Evolutionary conservation across 2,113 vertebrate species (phyloP), one percentile per base, ranked within the genome.

Genomic region (Catharus minimus): DNA sequence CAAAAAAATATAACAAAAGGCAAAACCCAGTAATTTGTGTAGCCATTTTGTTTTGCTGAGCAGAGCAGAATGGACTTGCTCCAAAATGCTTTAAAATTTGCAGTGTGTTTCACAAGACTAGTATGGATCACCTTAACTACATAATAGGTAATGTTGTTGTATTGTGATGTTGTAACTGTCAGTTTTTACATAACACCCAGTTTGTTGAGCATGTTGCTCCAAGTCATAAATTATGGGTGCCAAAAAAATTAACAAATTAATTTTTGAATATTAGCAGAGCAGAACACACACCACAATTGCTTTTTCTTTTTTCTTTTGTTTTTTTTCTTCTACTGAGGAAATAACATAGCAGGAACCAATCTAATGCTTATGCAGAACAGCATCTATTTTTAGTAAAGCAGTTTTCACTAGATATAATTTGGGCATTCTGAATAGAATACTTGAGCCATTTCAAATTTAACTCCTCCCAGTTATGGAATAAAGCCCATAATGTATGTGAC

Each of bases 301-400:
- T 39, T 78, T 81, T 81, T 27, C 5, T 7, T 39, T 78, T 81
- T 81, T 27, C 5, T 7, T n/a, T 7, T 7, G 12, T 17, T 33
- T 53, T 33, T 67, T 61, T 43, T 11, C 11, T 50, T 0, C 5
- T 53, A 6, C 47, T 32, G 62, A 73, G 58, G 66, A 95, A 92
- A 84, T 82, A 57, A 53, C 77, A 82, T 89, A 82, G 69, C 57
- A 84, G 57, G 58, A 94, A 88, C 80, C 73, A 86, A 79, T 68
- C 65, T 93, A 90, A 90, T 89, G 83, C 53, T 94, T 86, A 78
- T 92, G 88, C 83, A 95, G 74, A 94, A 83, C 50, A 92, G 77
- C 46, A 55, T n/a, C 86, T 95, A 94, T 90, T 95, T 96, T 95
- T 96, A 95, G 94, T 53, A 84, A 82, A 86, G 81, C n/a, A 65